phyloP scores from a whole-genome alignment of 2,113 vertebrate genomes.

The Heterotis niloticus region DNA sequence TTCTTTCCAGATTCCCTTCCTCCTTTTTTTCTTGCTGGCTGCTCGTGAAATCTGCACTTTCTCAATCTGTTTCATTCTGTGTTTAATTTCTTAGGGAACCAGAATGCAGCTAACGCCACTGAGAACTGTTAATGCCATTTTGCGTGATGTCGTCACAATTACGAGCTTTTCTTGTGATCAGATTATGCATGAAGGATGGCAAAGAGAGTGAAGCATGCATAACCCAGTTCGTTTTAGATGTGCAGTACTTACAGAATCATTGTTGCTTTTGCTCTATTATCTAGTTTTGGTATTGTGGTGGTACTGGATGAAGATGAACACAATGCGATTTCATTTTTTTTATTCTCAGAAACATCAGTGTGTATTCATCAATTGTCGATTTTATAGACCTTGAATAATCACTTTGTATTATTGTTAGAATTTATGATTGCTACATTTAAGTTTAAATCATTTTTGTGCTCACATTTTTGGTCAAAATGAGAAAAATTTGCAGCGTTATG shows the following conservation, averaged over 20 bases:
- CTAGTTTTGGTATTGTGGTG: neutral
- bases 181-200: no score
- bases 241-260: neutral
- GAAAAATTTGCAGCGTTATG: no score
- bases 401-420: neutral
- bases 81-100: constrained; percentile 49
- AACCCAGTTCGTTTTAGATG: neutral
- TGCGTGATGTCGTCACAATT: neutral
- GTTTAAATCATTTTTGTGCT: neutral
- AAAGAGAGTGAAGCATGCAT: no score
- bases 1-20: constrained; percentile 53
- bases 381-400: neutral
- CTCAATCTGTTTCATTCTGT: constrained; percentile 44
- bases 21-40: constrained; percentile 26
- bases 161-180: constrained; percentile 3
- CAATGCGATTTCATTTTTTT: no score
- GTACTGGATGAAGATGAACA: neutral
- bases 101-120: constrained; percentile 23
- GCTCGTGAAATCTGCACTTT: constrained; percentile 28
- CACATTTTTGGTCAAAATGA: neutral
- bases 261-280: no score
- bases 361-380: neutral
- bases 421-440: neutral
- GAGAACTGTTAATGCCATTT: constrained; percentile 7
- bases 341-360: no score